Percentiles rank a stretch among this genome's conserved stretches.
phyloP scores from a whole-genome alignment of 1,140 invertebrate species.

The Mya arenaria region DNA sequence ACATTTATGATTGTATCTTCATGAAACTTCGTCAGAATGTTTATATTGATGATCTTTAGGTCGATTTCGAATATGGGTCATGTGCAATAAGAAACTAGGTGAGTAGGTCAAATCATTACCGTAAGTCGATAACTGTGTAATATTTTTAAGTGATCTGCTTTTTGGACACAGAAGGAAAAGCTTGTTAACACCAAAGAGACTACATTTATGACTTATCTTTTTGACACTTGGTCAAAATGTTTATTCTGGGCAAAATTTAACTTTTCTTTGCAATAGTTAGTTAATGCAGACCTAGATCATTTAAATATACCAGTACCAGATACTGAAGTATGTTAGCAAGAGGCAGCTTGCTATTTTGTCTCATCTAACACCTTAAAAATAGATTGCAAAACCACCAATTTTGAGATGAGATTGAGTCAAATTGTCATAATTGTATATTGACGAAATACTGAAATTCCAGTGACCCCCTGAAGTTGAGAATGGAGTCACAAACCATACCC shows the following conservation, averaged over 20 bases:
- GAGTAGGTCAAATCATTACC: neutral
- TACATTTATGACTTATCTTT: no score
- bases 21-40: no score
- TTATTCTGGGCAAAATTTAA: conserved; percentile 37
- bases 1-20: no score
- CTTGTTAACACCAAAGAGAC: no score
- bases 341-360: conserved; percentile 33
- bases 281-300: conserved; percentile 37
- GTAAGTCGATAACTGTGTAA: conserved; percentile 35
- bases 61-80: no score
- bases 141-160: conserved; percentile 38
- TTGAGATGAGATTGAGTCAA: conserved; percentile 32
- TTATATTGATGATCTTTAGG: no score
- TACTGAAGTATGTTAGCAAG: conserved; percentile 20
- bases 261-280: conserved; percentile 31
- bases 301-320: conserved; percentile 34
- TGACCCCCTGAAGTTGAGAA: conserved; percentile 36
- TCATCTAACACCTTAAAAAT: conserved; percentile 28
- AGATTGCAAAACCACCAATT: conserved; percentile 35
- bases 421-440: conserved; percentile 33
- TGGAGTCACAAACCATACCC: conserved; percentile 34
- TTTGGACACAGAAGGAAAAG: conserved; percentile 37
- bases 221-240: no score
- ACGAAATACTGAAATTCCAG: conserved; percentile 33
- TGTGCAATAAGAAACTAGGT: no score